These are phyloP conservation scores for Lagocephalus sceleratus DNA, from an alignment of 2,797 vertebrate genomes.

Conservation along the genomic window DNA sequence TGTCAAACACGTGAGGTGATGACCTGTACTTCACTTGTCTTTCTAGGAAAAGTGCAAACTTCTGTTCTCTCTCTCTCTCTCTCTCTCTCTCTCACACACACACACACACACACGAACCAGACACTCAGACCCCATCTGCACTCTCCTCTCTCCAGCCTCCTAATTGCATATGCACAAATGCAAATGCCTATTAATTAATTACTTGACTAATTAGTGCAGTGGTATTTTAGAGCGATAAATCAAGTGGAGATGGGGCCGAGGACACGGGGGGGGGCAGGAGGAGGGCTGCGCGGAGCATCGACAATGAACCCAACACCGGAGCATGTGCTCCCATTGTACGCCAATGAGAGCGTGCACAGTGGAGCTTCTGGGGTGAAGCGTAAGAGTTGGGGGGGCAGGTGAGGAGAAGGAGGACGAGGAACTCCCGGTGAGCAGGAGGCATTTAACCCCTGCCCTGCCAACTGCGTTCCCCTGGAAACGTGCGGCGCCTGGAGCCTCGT, in stretches of 20 bases:
- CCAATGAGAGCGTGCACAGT: constrained; percentile 24
- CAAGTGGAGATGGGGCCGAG: constrained; percentile 89
- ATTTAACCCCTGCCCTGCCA: constrained; percentile 53
- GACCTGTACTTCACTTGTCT: constrained; percentile 65
- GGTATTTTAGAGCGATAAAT: constrained; percentile 99
- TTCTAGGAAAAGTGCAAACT: constrained; percentile 59
- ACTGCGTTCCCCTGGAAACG: constrained; percentile 40
- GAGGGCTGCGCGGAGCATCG: constrained; percentile 52
- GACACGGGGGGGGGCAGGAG: constrained; percentile 53
- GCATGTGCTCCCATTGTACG: constrained; percentile 44
- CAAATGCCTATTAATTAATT: constrained; percentile 99
- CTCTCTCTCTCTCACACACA: constrained; percentile 23
- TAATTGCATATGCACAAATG: constrained; percentile 99
- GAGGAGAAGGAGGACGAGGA: constrained; percentile 12
- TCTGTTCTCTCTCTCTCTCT: no score
- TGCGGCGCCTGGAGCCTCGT: constrained; percentile 33
- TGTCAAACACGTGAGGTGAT: constrained; percentile 51
- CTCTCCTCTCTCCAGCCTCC: constrained; percentile 91
- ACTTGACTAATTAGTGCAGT: constrained; percentile 99
- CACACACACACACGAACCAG: constrained; percentile 43
- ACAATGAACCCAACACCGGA: constrained; percentile 60
- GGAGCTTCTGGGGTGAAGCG: constrained; percentile 33
- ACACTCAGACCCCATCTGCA: constrained; percentile 86
- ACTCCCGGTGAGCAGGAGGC: constrained; percentile 26
- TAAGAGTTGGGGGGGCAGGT: no score